These are phyloP conservation scores for Himalopsyche tibetana DNA, from an alignment of 2,888 invertebrate species.

Conservation along the genomic window DNA sequence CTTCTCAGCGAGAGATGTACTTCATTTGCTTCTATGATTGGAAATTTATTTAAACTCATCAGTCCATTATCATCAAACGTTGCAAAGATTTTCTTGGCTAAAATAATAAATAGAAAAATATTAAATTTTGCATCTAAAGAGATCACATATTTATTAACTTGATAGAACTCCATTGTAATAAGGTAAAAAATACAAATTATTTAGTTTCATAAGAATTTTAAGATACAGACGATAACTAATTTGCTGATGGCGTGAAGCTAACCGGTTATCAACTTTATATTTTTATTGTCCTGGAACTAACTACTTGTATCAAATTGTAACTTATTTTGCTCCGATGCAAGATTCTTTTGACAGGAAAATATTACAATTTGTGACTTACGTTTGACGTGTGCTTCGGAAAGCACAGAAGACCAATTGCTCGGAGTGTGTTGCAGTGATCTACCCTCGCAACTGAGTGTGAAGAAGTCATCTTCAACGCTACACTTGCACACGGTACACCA, in stretches of 20 bases:
- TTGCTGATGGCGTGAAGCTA: too few species aligned
- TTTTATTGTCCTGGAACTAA: too few species aligned
- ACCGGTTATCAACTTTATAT: too few species aligned
- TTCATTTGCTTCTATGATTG: slow-evolving; percentile 71
- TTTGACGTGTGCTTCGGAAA: background rate
- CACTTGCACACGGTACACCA: slow-evolving; percentile 68
- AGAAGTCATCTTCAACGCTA: slow-evolving; percentile 65
- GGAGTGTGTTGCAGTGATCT: slow-evolving; percentile 67
- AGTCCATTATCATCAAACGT: slow-evolving; percentile 79
- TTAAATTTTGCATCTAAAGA: too few species aligned
- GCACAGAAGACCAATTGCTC: slow-evolving; percentile 67
- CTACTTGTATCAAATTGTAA: too few species aligned
- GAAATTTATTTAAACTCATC: slow-evolving; percentile 73
- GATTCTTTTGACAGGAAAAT: too few species aligned
- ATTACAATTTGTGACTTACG: background rate
- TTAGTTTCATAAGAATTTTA: too few species aligned
- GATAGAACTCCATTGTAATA: too few species aligned
- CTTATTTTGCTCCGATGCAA: too few species aligned
- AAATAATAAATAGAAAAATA: slow-evolving; percentile 64
- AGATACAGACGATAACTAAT: too few species aligned
- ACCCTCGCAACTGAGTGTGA: slow-evolving; percentile 68
- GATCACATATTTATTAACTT: too few species aligned
- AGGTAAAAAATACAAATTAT: too few species aligned
- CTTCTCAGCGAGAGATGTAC: slow-evolving; percentile 76
- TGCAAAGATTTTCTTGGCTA: slow-evolving; percentile 74